Evolutionary conservation across 2,888 invertebrate species (phyloP).

Genomic region (Drosophila austrosaltans): DNA sequence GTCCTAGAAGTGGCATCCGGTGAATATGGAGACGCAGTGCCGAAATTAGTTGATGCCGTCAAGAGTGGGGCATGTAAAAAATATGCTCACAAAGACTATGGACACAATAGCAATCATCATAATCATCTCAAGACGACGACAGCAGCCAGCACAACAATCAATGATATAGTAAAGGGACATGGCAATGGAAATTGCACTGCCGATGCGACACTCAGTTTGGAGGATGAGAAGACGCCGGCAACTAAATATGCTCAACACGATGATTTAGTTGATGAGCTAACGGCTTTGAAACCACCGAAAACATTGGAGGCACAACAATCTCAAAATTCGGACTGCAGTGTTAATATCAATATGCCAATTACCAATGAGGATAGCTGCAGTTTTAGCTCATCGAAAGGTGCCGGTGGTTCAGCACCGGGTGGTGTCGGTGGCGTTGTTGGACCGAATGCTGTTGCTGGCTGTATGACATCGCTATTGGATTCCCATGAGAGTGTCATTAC

Average conservation of each 20-base stretch:
- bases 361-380: constrained; percentile 76
- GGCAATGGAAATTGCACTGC: constrained; percentile 60
- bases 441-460: constrained; percentile 83
- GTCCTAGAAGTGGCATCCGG: constrained; percentile 98
- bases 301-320: constrained; percentile 73
- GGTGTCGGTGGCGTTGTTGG: constrained; percentile 52
- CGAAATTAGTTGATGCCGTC: constrained; percentile 92
- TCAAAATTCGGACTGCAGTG: constrained; percentile 81
- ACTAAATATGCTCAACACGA: constrained; percentile 79
- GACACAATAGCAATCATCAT: constrained; percentile 30
- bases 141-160: constrained; percentile 65
- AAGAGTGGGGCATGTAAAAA: constrained; percentile 90
- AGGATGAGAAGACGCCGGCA: constrained; percentile 84
- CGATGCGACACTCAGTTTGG: constrained; percentile 81
- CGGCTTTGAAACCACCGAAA: constrained; percentile 83
- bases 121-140: not conserved
- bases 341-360: constrained; percentile 70
- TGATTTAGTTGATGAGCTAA: constrained; percentile 64
- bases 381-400: constrained; percentile 72
- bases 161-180: constrained; percentile 85
- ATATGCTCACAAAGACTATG: constrained; percentile 83
- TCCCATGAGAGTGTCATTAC: constrained; percentile 89
- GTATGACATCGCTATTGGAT: constrained; percentile 89
- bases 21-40: constrained; percentile 95
- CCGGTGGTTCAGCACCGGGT: constrained; percentile 82